Evolutionary conservation across 2,113 vertebrate genomes (phyloP).

Genomic region (Labeo catla): DNA sequence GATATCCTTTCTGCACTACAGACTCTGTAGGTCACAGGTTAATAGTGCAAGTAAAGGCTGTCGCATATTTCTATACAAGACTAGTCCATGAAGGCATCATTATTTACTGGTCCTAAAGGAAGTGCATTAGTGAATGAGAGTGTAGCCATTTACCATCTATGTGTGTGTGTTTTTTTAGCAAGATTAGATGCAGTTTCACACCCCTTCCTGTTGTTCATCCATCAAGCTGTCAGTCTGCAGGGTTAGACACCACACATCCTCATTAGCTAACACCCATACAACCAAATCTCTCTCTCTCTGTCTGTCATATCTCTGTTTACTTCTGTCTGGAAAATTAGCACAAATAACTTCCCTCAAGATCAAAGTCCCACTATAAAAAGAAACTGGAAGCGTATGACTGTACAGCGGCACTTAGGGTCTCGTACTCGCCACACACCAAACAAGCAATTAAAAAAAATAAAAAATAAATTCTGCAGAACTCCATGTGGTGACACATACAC

Average conservation of each 20-base stretch:
- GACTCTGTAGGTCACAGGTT: background rate
- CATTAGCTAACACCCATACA: background rate
- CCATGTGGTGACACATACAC: too few relatives aligned
- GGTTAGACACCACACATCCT: background rate
- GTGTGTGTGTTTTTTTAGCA: background rate
- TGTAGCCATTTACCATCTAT: background rate
- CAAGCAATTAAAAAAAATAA: too few relatives aligned
- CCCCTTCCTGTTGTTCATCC: conserved; percentile 35
- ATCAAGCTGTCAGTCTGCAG: background rate
- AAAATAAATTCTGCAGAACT: background rate
- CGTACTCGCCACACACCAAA: background rate
- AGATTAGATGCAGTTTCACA: background rate
- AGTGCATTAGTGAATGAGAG: conserved; percentile 6
- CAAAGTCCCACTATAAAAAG: background rate
- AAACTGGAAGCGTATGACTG: background rate
- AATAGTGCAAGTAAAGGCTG: background rate
- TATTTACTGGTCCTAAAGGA: conserved; percentile 20
- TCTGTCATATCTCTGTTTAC: background rate
- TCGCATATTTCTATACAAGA: background rate
- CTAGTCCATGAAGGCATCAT: background rate
- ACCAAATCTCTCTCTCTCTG: background rate
- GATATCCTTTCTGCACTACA: background rate
- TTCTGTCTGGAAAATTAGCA: background rate
- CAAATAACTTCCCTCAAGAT: background rate
- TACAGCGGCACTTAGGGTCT: background rate